Evolutionary conservation across 1,140 invertebrate genomes (phyloP).

Genomic region (Drosophila watanabei): DNA sequence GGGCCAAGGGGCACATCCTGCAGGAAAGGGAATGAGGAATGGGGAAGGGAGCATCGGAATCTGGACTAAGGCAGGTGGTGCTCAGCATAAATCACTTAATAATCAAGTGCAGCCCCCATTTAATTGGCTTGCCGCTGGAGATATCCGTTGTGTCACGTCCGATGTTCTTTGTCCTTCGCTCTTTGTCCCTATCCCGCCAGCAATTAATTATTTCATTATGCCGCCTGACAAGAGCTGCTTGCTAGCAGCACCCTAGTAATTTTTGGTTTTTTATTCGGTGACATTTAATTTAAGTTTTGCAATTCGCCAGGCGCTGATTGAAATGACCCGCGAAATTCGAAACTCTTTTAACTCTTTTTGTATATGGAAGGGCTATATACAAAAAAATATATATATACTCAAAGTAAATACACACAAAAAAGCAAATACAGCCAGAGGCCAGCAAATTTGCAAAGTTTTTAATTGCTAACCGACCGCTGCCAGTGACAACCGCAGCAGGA

Average conservation of each 20-base stretch:
- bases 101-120: conserved; percentile 76
- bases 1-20: conserved; percentile 20
- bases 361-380: too few species aligned
- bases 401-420: conserved; percentile 23
- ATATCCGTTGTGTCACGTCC: conserved; percentile 33
- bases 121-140: conserved; percentile 67
- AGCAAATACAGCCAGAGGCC: conserved; percentile 27
- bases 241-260: conserved; percentile 10
- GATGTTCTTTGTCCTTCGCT: conserved; percentile 17
- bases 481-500: conserved; percentile 66
- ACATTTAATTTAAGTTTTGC: conserved; percentile 82
- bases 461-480: conserved; percentile 78
- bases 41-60: not conserved
- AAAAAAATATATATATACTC: conserved; percentile 20
- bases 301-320: conserved; percentile 72
- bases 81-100: conserved; percentile 82
- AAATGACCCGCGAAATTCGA: conserved; percentile 48
- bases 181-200: conserved; percentile 37
- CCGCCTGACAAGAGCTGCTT: conserved; percentile 55
- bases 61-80: conserved; percentile 69
- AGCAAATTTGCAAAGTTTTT: conserved; percentile 74
- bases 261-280: conserved; percentile 33
- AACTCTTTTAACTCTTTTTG: too few species aligned
- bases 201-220: conserved; percentile 75
- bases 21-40: not conserved